Conservation (phyloP, 92 coral and sea anemone genomes). For the Meandrina meandrites region DNA sequence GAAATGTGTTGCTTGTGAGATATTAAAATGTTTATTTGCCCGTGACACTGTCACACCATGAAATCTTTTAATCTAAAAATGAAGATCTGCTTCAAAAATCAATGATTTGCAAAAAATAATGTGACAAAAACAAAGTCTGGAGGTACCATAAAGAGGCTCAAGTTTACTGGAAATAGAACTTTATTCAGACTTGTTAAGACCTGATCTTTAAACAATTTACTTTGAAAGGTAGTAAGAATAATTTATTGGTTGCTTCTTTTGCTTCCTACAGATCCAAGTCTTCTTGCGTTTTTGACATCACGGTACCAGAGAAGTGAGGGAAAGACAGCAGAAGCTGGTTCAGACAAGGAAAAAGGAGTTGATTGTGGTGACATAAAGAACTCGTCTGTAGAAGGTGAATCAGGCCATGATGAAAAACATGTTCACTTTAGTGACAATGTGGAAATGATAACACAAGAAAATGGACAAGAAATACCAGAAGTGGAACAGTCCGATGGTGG, state of each 20-base stretch:
- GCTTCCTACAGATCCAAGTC: conserved; percentile 65
- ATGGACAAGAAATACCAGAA: neutral
- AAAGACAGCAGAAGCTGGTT: neutral
- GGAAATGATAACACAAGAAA: conserved; percentile 7
- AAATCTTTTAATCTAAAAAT: too few species aligned
- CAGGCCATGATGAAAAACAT: conserved; percentile 16
- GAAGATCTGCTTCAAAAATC: too few species aligned
- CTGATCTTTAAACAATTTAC: neutral
- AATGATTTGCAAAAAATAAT: too few species aligned
- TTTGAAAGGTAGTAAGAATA: too few species aligned
- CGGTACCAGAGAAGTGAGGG: conserved; percentile 37
- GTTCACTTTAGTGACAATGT: conserved; percentile 31
- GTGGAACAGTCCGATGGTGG: neutral
- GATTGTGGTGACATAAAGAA: neutral
- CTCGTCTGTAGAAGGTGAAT: neutral
- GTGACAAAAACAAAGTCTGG: too few species aligned
- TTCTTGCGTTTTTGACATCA: conserved; percentile 65
- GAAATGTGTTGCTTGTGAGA: too few species aligned
- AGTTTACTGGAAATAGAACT: too few species aligned
- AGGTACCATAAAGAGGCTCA: too few species aligned
- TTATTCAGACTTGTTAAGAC: neutral
- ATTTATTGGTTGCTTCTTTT: neutral
- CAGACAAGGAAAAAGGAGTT: neutral
- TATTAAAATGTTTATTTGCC: too few species aligned
- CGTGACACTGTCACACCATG: too few species aligned